These are phyloP conservation scores for Ctenopoma multispine DNA, from an alignment of 2,797 vertebrate genomes.

Conservation along the genomic window DNA sequence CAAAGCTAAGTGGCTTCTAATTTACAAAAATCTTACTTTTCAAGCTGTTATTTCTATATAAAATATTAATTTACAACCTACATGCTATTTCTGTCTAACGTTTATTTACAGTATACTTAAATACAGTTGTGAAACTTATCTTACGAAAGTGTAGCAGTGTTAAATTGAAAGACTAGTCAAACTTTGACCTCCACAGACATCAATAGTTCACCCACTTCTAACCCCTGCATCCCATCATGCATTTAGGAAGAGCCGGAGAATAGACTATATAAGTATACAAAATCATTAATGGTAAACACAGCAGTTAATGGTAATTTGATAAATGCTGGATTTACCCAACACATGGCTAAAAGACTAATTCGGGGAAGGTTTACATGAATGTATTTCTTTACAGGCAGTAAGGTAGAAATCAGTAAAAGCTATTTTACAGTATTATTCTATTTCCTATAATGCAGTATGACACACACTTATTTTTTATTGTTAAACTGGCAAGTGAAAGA, in stretches of 20 bases:
- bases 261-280: background rate
- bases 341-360: slow-evolving; percentile 29
- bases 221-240: background rate
- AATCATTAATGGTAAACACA: slow-evolving; percentile 33
- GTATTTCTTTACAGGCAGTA: slow-evolving; percentile 62
- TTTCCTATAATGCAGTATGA: slow-evolving; percentile 78
- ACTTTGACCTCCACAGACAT: too few species aligned
- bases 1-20: too few species aligned
- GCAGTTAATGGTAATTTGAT: slow-evolving; percentile 47
- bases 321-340: slow-evolving; percentile 39
- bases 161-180: background rate
- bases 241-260: background rate
- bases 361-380: slow-evolving; percentile 49
- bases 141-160: background rate
- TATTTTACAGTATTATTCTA: slow-evolving; percentile 74
- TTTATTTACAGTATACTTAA: too few species aligned
- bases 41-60: too few species aligned
- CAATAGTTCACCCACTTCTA: background rate
- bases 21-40: too few species aligned
- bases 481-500: slow-evolving; percentile 73
- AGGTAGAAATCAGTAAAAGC: slow-evolving; percentile 61
- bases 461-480: slow-evolving; percentile 73
- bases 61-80: too few species aligned
- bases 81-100: too few species aligned
- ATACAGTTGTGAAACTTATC: too few species aligned